These are phyloP conservation scores for Coptodon rendalli DNA, from an alignment of 2,113 vertebrate species.

Conservation along the genomic window DNA sequence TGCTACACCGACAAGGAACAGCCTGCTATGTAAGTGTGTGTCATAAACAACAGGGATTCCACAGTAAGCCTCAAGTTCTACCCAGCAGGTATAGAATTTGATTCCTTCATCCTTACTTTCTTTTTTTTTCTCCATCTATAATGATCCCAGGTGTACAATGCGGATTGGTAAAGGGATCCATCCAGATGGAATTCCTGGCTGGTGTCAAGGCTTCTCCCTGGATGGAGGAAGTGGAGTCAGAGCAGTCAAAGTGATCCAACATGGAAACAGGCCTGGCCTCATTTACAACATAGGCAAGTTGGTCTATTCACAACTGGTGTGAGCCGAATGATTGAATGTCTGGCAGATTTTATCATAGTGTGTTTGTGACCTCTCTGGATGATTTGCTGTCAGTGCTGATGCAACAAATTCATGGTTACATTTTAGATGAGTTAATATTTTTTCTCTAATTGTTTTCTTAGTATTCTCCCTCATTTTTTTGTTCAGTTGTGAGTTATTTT, in stretches of 20 bases:
- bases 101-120: not conserved
- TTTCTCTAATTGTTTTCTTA: not conserved
- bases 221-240: constrained; percentile 94
- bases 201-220: constrained; percentile 96
- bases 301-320: not conserved
- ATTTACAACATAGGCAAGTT: constrained; percentile 95
- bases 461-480: not conserved
- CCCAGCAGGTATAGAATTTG: not conserved
- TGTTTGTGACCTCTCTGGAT: not conserved
- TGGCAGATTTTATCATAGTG: not conserved
- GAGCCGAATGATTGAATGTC: not conserved
- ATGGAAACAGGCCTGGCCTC: constrained; percentile 90
- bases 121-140: not conserved
- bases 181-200: constrained; percentile 90
- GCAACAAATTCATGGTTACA: not conserved
- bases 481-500: not conserved
- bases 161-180: constrained; percentile 93
- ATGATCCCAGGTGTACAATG: constrained; percentile 86
- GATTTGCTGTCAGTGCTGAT: not conserved
- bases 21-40: constrained; percentile 85
- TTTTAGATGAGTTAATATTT: not conserved
- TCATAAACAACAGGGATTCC: not conserved
- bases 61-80: not conserved
- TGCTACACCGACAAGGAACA: constrained; percentile 97
- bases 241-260: constrained; percentile 94